Percentiles rank a stretch among this genome's conserved stretches.
phyloP scores from a whole-genome alignment of 2,888 invertebrate genomes.

The Anthophora plumipes region DNA sequence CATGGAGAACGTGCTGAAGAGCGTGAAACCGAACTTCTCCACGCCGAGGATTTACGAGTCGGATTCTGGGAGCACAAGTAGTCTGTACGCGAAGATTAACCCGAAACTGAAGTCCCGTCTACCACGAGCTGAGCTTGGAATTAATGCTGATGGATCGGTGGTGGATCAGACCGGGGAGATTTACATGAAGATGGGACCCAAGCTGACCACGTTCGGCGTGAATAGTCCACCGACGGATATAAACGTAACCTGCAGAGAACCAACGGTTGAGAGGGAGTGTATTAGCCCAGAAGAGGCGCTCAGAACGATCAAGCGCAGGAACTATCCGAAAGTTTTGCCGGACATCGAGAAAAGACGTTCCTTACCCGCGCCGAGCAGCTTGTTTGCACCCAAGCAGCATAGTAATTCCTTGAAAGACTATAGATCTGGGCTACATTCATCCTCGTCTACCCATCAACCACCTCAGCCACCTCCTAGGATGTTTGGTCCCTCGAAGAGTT shows the following conservation, averaged over 20 bases:
- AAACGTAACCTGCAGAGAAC: constrained; percentile 91
- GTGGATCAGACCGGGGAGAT: constrained; percentile 67
- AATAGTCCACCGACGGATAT: constrained; percentile 85
- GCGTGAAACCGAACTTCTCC: constrained; percentile 82
- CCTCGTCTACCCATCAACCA: constrained; percentile 61
- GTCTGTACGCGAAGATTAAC: constrained; percentile 82
- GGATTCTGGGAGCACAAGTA: constrained; percentile 81
- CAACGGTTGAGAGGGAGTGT: constrained; percentile 77
- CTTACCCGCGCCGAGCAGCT: constrained; percentile 78
- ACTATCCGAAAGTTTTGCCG: constrained; percentile 94
- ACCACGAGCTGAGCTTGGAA: constrained; percentile 58
- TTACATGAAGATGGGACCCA: constrained; percentile 75
- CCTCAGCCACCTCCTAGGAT: constrained; percentile 91
- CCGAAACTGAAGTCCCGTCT: constrained; percentile 79
- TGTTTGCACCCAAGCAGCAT: constrained; percentile 74
- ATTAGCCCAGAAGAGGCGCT: constrained; percentile 90
- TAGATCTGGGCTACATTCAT: constrained; percentile 61
- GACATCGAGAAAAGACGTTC: constrained; percentile 86
- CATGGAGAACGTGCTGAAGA: constrained; percentile 80
- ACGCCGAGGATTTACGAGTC: constrained; percentile 79
- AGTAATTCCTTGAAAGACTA: constrained; percentile 74
- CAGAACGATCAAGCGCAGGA: constrained; percentile 90
- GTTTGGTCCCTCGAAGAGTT: constrained; percentile 81
- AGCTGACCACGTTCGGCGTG: constrained; percentile 78
- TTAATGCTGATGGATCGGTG: constrained; percentile 44